phyloP scores from a whole-genome alignment of 64 coral and sea anemone genomes.

The Montipora capricornis region DNA sequence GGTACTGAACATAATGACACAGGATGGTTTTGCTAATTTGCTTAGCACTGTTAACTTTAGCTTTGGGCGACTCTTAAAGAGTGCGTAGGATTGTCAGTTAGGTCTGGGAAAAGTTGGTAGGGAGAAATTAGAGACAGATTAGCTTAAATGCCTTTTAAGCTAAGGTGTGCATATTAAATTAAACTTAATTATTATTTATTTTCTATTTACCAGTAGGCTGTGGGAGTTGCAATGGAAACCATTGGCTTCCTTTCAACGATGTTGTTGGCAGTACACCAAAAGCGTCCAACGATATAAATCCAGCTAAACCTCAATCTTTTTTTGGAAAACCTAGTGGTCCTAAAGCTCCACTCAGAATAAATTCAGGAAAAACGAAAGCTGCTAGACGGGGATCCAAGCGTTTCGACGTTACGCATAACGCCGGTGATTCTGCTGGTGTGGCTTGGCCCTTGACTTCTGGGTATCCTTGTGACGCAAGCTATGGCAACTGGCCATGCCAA shows the following conservation, averaged over 20 bases:
- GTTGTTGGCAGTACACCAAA: background rate
- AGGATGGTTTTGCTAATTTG: too few relatives aligned
- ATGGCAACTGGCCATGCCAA: slow-evolving; percentile 33
- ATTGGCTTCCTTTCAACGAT: slow-evolving; percentile 13
- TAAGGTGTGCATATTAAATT: background rate
- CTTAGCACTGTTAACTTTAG: too few relatives aligned
- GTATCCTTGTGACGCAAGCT: slow-evolving; percentile 3
- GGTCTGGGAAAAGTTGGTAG: too few relatives aligned
- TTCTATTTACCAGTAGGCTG: background rate
- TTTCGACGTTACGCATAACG: background rate
- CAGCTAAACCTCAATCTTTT: background rate
- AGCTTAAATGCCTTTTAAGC: too few relatives aligned
- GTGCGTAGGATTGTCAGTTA: too few relatives aligned
- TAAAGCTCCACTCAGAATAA: background rate
- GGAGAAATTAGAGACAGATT: too few relatives aligned
- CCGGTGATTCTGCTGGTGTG: background rate
- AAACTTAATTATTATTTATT: background rate
- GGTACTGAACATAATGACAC: too few relatives aligned
- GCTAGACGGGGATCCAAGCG: background rate
- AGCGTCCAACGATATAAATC: background rate
- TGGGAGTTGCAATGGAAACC: background rate
- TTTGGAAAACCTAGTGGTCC: background rate
- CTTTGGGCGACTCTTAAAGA: too few relatives aligned
- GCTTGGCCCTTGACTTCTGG: background rate
- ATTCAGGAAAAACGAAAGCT: background rate